A percentile compares a stretch with the other conserved stretches of the same genome.
These are phyloP conservation scores for Zaprionus taronus DNA, from an alignment of 1,140 invertebrate genomes.

Conservation along the genomic window DNA sequence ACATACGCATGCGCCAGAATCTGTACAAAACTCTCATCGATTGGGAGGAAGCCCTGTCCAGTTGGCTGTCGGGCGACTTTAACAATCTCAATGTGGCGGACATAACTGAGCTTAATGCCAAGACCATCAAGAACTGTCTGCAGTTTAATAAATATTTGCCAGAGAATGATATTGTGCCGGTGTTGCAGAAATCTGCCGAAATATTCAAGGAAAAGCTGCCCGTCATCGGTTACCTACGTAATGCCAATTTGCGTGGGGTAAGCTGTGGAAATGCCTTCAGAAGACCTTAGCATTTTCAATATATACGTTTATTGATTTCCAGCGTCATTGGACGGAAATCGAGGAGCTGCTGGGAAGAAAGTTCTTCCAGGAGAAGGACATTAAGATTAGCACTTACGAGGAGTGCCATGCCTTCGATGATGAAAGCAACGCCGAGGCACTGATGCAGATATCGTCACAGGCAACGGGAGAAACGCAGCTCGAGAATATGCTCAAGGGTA, in stretches of 20 bases:
- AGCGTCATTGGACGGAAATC: conserved; percentile 93
- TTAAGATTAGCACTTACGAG: conserved; percentile 89
- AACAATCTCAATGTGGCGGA: conserved; percentile 89
- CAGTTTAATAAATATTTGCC: conserved; percentile 92
- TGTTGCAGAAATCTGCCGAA: conserved; percentile 90
- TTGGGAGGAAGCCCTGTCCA: conserved; percentile 87
- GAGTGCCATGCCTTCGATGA: conserved; percentile 89
- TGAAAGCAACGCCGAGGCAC: conserved; percentile 86
- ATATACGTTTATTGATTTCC: neutral
- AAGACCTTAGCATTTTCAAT: neutral
- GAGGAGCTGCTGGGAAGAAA: conserved; percentile 90
- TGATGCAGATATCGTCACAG: conserved; percentile 93
- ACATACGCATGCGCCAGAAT: conserved; percentile 90
- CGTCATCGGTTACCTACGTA: conserved; percentile 77
- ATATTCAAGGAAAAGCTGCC: conserved; percentile 89
- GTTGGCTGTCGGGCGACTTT: conserved; percentile 87
- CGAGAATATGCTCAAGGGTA: conserved; percentile 91
- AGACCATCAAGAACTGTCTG: conserved; percentile 89
- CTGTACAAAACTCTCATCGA: conserved; percentile 91
- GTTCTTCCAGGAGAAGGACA: conserved; percentile 88
- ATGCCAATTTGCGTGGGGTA: conserved; percentile 76
- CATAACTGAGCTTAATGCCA: conserved; percentile 88
- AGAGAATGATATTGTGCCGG: conserved; percentile 90
- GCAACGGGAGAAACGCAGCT: conserved; percentile 93
- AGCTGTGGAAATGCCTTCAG: neutral